A percentile compares a stretch with the other conserved stretches of the same genome.
These are phyloP conservation scores for Rutpela maculata DNA, from an alignment of 2,888 invertebrate species.

Conservation along the genomic window DNA sequence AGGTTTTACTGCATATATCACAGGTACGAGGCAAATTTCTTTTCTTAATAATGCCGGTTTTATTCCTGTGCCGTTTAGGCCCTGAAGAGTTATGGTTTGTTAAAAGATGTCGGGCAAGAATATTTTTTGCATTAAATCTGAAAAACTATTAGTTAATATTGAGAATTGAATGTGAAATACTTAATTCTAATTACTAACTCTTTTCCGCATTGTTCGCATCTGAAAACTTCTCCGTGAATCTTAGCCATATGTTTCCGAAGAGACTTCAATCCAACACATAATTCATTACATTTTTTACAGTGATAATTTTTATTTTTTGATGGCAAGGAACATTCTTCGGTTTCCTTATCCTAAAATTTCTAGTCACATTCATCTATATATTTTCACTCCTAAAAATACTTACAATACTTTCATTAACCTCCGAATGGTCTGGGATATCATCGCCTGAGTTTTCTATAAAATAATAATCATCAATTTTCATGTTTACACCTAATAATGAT, in stretches of 20 bases:
- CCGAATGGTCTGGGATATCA: conserved; percentile 30
- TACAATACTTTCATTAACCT: conserved; percentile 27
- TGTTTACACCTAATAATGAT: neutral
- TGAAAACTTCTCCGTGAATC: conserved; percentile 46
- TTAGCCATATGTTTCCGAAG: conserved; percentile 54
- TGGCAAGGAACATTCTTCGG: neutral
- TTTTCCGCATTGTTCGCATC: conserved; percentile 49
- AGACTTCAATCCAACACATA: conserved; percentile 29
- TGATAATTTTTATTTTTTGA: neutral
- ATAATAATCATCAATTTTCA: conserved; percentile 9
- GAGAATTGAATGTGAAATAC: conserved; percentile 45
- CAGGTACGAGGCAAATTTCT: conserved; percentile 62
- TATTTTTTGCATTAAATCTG: conserved; percentile 48
- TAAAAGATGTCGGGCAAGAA: conserved; percentile 43
- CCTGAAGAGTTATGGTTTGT: conserved; percentile 31
- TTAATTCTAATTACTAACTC: conserved; percentile 38
- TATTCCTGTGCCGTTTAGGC: conserved; percentile 45
- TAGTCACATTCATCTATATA: neutral
- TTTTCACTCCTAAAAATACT: neutral
- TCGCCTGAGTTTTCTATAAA: conserved; percentile 32
- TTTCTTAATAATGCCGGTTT: conserved; percentile 57
- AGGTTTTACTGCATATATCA: conserved; percentile 65
- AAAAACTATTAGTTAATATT: conserved; percentile 24
- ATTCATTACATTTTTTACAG: conserved; percentile 36
- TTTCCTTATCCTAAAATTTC: conserved; percentile 2